Evolutionary conservation across 2,888 invertebrate genomes (phyloP), one percentile per base, ranked within the genome.

Genomic region (Sericinus montela): DNA sequence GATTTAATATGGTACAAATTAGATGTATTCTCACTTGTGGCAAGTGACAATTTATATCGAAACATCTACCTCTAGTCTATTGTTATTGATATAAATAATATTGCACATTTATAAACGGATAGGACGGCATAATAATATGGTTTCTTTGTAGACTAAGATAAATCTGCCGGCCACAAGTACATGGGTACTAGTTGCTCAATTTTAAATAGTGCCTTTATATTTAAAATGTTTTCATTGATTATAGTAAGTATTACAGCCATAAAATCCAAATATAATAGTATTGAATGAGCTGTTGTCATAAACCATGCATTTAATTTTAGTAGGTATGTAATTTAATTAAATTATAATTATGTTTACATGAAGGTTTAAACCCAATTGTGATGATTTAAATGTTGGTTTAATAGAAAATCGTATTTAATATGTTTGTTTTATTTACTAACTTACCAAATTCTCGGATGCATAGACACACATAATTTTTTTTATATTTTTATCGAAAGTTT

Each of bases 1-100:
- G 69, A 68, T 74, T 73, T 70, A 67, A 54, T 68, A 76, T 70
- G 78, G 86, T 87, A 86, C 86, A 87, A 87, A 87, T 76, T 86
- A 84, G 78, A 65, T 61, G 60, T 69, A 70, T 15, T 60, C 54
- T 57, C 55, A 60, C 52, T 61, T 34, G 57, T 52, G 53, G 52
- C 54, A 45, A 50, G 8, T 23, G 25, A 45, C 10, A 34, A 25
- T 41, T 45, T 15, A 41, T 45, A 29, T 54, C 47, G 45, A 49
- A 60, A 57, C 54, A 53, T 55, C 60, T 62, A 61, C 59, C 56
- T 66, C 56, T 69, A 64, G 57, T 49, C 52, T 65, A 60, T 57
- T 54, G 56, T 58, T 60, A 55, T 53, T 49, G 59, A 30, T 55
- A 63, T 60, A 57, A 59, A 63, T 60, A 57, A 59, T 59, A 67